Evolutionary conservation across 2,797 vertebrate genomes (phyloP).

Genomic region (Tinamus major): DNA sequence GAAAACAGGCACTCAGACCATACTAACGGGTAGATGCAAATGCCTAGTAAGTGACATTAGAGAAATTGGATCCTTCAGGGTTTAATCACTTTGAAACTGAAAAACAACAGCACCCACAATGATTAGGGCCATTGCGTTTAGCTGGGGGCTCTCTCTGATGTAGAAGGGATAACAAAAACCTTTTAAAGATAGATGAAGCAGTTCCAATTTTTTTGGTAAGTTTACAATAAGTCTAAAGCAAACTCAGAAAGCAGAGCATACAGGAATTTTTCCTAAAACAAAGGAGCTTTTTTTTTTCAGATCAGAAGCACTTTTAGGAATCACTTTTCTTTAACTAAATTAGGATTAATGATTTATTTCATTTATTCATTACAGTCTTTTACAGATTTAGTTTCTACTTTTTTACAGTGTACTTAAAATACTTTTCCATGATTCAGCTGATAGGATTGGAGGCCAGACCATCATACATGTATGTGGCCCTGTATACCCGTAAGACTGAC

Average conservation of each 20-base stretch:
- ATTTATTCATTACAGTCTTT: not conserved
- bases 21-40: not conserved
- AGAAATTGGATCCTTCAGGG: constrained; percentile 49
- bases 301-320: fast-evolving
- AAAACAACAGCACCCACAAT: constrained; percentile 14
- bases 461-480: too few species aligned
- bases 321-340: not conserved
- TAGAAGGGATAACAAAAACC: not conserved
- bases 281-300: fast-evolving
- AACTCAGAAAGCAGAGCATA: not conserved
- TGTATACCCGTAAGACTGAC: not conserved
- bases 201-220: not conserved
- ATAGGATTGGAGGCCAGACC: not conserved
- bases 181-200: not conserved
- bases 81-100: not conserved
- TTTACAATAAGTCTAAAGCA: not conserved
- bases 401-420: not conserved
- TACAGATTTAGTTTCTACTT: not conserved
- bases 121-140: not conserved
- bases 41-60: not conserved
- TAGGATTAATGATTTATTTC: not conserved
- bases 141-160: not conserved
- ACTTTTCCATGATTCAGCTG: not conserved
- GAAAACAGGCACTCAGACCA: constrained; percentile 25
- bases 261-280: not conserved